These are phyloP conservation scores for Apostichopus leukothele DNA, from an alignment of 53 echinoderm and acorn worm species.

Conservation along the genomic window DNA sequence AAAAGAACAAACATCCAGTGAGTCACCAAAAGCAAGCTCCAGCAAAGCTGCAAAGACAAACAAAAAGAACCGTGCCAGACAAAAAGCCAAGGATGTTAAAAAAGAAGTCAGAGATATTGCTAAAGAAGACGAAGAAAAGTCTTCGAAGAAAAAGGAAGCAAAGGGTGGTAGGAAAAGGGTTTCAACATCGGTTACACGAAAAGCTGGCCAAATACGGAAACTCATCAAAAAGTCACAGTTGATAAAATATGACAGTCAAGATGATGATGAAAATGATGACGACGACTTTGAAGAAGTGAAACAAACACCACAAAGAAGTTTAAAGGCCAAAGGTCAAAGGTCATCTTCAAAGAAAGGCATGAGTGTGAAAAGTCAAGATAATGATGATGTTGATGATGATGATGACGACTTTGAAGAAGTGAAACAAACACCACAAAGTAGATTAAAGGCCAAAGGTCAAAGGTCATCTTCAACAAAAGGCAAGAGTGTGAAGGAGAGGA, in stretches of 20 bases:
- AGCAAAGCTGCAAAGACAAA: neutral
- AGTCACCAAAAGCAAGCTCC: neutral
- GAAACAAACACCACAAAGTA: slow-evolving; percentile 2
- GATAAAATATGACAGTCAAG: neutral
- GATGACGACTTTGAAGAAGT: slow-evolving; percentile 5
- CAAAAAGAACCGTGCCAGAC: neutral
- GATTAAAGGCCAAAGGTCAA: neutral
- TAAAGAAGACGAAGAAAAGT: neutral
- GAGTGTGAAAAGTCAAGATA: neutral
- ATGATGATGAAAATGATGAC: neutral
- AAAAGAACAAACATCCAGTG: neutral
- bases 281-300: slow-evolving; percentile 9
- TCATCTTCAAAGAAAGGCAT: neutral
- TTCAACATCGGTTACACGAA: neutral
- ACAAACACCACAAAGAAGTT: neutral
- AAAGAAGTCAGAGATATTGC: neutral
- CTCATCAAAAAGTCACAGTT: neutral
- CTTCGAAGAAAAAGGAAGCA: neutral
- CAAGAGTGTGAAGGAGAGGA: neutral
- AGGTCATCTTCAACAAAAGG: neutral
- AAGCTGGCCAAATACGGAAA: neutral
- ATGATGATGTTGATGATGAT: neutral
- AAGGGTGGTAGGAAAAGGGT: neutral
- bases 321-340: neutral
- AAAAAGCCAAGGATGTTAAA: neutral